A percentile compares a stretch with the other conserved stretches of the same genome.
Conservation (phyloP, 2,888 invertebrate species). For the Drosophila multiciliata region DNA sequence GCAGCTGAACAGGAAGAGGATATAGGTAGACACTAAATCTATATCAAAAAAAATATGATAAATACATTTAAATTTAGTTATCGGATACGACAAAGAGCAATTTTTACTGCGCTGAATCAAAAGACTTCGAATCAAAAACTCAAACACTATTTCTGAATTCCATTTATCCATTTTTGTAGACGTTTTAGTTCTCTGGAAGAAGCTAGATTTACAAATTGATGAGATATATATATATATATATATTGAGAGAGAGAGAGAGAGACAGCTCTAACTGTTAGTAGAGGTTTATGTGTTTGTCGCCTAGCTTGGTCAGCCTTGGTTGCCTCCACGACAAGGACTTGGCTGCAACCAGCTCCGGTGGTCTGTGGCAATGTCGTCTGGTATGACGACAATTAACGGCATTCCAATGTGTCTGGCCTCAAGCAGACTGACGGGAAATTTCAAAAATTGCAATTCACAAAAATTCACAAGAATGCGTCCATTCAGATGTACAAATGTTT, state of each 20-base stretch:
- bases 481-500: constrained; percentile 38
- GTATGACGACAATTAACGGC: constrained; percentile 72
- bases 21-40: background rate
- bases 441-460: constrained; percentile 80
- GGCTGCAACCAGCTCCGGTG: constrained; percentile 3
- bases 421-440: constrained; percentile 78
- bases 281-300: background rate
- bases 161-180: background rate
- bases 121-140: background rate
- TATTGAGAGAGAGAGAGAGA: background rate
- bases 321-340: background rate
- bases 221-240: background rate
- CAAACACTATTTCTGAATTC: background rate
- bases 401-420: constrained; percentile 73
- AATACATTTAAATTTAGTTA: background rate
- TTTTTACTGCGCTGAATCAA: background rate
- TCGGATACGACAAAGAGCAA: background rate
- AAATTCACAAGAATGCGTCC: constrained; percentile 73
- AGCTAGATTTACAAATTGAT: background rate
- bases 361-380: constrained; percentile 37
- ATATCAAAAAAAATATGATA: background rate
- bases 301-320: constrained; percentile 8
- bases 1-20: background rate
- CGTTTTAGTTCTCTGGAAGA: background rate
- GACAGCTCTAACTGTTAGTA: background rate